Conservation (phyloP, 2,113 vertebrate genomes). For the Empidonax alnorum region DNA sequence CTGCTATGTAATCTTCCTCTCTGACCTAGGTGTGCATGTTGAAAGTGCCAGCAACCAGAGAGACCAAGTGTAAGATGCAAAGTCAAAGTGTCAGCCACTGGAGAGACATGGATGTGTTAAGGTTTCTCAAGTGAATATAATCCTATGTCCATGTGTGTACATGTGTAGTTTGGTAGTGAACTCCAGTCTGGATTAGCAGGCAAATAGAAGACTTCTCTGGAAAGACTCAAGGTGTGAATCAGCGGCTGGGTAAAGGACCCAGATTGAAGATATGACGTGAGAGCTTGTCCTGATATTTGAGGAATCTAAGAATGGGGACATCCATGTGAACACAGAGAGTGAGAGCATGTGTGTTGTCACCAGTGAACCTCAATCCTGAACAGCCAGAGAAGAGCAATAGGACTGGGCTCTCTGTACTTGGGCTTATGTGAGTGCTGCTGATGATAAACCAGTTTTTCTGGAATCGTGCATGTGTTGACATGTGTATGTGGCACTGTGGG, state of each 20-base stretch:
- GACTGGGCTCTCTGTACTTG: neutral
- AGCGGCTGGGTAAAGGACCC: neutral
- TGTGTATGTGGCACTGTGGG: neutral
- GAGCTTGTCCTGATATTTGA: neutral
- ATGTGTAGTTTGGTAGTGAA: neutral
- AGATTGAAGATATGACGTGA: neutral
- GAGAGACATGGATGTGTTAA: neutral
- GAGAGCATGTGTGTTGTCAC: neutral
- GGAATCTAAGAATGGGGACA: neutral
- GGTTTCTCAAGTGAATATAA: neutral
- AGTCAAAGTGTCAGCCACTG: neutral
- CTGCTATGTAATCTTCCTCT: neutral
- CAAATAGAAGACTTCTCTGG: neutral
- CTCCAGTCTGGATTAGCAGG: neutral
- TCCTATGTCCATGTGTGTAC: neutral
- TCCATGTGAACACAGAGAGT: neutral
- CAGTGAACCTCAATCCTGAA: neutral
- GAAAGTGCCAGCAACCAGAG: neutral
- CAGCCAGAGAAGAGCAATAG: neutral
- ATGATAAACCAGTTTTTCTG: neutral
- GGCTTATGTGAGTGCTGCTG: neutral
- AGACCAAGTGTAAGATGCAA: neutral
- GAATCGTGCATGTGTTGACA: accelerated
- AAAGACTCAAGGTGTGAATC: neutral
- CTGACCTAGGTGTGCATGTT: neutral